Conservation (phyloP, 23 tunicate species). For the Ascidia mentula region DNA sequence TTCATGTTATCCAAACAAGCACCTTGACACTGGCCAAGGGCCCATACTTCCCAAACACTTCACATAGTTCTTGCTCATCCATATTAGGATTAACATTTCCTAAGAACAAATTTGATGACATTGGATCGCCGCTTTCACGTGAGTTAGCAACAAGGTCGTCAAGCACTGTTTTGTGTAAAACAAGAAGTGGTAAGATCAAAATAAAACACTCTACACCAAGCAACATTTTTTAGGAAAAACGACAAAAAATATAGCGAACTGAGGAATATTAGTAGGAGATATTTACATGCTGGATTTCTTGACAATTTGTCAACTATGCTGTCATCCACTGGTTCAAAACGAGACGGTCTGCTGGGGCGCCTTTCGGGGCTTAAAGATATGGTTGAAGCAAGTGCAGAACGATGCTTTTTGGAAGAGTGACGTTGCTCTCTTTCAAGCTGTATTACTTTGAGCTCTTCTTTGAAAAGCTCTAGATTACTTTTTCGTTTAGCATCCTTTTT, state of each 20-base stretch:
- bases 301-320: slow-evolving; percentile 27
- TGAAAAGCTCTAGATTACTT: slow-evolving; percentile 87
- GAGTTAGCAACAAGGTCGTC: slow-evolving; percentile 93
- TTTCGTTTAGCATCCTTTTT: slow-evolving; percentile 92
- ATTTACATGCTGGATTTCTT: slow-evolving; percentile 36
- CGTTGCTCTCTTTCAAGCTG: slow-evolving; percentile 89
- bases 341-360: slow-evolving; percentile 27
- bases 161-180: slow-evolving; percentile 48
- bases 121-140: slow-evolving; percentile 83
- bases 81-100: slow-evolving; percentile 91
- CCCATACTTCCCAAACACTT: slow-evolving; percentile 89
- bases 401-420: slow-evolving; percentile 52
- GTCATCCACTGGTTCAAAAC: slow-evolving; percentile 66
- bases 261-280: not conserved
- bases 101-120: slow-evolving; percentile 88
- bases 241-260: not conserved
- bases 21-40: slow-evolving; percentile 99
- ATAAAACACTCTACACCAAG: not conserved
- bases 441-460: slow-evolving; percentile 81
- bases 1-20: not conserved
- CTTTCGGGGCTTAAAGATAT: slow-evolving; percentile 23
- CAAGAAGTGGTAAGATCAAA: not conserved
- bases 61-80: slow-evolving; percentile 93
- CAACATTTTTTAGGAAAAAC: not conserved
- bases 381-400: not conserved